A percentile compares a stretch with the other conserved stretches of the same genome.
phyloP scores from a whole-genome alignment of 2,888 invertebrate genomes.

The Physocephala rufipes region DNA sequence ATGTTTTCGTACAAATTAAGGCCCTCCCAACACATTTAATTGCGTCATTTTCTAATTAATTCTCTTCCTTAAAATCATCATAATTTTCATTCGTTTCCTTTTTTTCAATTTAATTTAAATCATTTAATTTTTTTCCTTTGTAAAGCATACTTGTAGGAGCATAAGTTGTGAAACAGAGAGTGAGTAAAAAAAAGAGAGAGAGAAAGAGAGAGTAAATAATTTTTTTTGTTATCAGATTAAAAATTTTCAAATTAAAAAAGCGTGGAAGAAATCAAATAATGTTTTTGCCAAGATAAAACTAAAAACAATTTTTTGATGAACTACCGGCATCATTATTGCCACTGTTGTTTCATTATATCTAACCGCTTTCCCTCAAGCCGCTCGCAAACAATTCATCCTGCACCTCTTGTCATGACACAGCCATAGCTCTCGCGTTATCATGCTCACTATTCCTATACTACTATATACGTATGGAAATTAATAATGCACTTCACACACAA shows the following conservation, averaged over 20 bases:
- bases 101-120: constrained; percentile 12
- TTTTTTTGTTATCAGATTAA: constrained; percentile 24
- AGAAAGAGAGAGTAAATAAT: neutral
- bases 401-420: too few species aligned
- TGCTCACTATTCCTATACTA: too few species aligned
- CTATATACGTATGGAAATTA: constrained; percentile 36
- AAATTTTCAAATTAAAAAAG: constrained; percentile 9
- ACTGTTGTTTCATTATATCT: neutral
- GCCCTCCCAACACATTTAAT: too few species aligned
- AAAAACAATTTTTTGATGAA: constrained; percentile 13
- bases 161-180: neutral
- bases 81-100: neutral
- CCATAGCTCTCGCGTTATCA: too few species aligned
- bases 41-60: neutral
- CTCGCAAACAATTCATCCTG: neutral
- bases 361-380: neutral
- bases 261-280: neutral
- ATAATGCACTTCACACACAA: constrained; percentile 37
- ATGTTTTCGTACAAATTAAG: too few species aligned
- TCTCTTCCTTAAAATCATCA: neutral
- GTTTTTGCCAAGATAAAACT: constrained; percentile 5
- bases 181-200: neutral
- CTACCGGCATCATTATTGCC: constrained; percentile 21
- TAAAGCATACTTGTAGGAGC: constrained; percentile 12
- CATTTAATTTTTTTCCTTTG: neutral